Percentiles rank a stretch among this genome's conserved stretches.
These are phyloP conservation scores for Oreotrochilus melanogaster DNA, from an alignment of 2,113 vertebrate species.

Conservation along the genomic window DNA sequence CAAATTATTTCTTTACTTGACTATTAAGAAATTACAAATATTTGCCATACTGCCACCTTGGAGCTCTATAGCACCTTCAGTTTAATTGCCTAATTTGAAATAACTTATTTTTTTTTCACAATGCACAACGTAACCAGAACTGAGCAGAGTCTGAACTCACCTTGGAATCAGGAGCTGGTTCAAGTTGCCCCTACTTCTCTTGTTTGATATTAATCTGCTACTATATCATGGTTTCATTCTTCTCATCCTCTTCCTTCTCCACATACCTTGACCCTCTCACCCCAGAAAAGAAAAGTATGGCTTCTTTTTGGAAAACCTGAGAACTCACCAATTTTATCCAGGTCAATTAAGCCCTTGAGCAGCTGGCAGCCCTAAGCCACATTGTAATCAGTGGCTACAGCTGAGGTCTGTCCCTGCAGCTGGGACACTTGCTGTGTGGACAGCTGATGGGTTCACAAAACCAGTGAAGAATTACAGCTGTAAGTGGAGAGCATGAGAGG, in stretches of 20 bases:
- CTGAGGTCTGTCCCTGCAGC: background rate
- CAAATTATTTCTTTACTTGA: background rate
- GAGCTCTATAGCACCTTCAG: background rate
- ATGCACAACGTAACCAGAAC: background rate
- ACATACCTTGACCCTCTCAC: no score
- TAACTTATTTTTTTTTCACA: background rate
- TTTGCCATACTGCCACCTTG: background rate
- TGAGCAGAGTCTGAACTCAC: background rate
- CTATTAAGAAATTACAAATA: background rate
- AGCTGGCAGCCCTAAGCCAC: background rate
- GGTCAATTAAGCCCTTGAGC: rapidly evolving
- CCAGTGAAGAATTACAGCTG: background rate
- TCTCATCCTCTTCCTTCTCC: background rate
- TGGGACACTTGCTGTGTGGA: background rate
- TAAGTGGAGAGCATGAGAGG: background rate
- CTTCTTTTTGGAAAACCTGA: background rate
- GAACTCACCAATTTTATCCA: background rate
- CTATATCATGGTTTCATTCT: background rate
- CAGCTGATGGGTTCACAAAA: background rate
- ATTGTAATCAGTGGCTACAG: no score
- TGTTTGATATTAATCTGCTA: background rate
- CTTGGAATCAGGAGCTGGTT: background rate
- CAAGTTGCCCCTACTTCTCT: background rate
- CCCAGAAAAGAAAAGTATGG: background rate
- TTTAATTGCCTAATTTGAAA: background rate